phyloP scores from a whole-genome alignment of 2,888 invertebrate genomes.

The Pristionchus entomophagus region DNA sequence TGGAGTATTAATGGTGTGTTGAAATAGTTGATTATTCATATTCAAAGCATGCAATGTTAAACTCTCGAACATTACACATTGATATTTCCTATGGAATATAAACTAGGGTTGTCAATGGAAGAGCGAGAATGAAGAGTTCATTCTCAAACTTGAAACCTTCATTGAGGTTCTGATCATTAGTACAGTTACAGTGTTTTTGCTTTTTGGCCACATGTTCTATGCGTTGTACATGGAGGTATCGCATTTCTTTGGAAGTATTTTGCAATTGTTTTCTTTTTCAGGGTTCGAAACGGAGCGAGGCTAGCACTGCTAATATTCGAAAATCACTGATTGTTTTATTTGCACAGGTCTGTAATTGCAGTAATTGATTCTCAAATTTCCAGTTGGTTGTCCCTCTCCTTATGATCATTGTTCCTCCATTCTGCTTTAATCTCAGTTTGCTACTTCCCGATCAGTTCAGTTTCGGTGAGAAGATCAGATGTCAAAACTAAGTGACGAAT shows the following conservation, averaged over 20 bases:
- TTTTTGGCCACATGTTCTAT: neutral
- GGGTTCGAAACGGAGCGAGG: neutral
- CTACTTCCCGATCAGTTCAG: neutral
- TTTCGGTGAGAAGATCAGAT: neutral
- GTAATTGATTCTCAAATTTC: neutral
- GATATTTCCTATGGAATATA: no score
- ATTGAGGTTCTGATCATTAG: neutral
- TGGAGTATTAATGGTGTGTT: neutral
- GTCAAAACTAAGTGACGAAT: neutral
- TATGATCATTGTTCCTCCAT: neutral
- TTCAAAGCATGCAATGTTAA: no score
- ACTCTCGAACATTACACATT: no score
- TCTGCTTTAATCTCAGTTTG: neutral
- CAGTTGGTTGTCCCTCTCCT: neutral
- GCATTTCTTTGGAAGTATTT: neutral
- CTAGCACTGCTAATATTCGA: neutral
- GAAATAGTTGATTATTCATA: no score
- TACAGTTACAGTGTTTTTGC: neutral
- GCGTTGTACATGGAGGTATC: neutral
- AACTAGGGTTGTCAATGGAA: no score
- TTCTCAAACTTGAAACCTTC: neutral
- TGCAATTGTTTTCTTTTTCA: neutral
- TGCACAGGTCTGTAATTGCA: neutral
- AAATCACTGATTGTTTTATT: neutral
- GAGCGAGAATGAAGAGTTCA: no score